Base-by-base conservation (phyloP, 35 echinoderm and acorn worm species). In the Ptychodera flava region DNA sequence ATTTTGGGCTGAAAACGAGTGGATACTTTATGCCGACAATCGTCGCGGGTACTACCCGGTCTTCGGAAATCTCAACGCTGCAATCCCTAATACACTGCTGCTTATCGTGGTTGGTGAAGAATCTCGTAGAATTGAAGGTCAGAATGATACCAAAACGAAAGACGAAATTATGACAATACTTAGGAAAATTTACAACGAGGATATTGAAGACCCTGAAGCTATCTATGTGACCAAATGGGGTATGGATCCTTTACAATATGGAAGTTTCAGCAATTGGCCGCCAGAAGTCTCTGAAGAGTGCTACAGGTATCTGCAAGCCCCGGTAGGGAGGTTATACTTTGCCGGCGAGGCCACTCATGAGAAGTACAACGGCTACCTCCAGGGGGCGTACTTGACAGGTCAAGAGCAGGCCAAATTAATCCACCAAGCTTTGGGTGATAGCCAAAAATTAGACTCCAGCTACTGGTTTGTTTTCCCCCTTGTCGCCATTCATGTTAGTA, bases 1-100 rank as follows among this genome's bases (percentile, higher is more conserved):
- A 85, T 91, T 91, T 36, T 91, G 89, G 89, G 78, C 79, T 34
- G 79, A 81, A 76, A 35, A 36, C 1, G 89, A 91, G 35, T 91
- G 79, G 77, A 52, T 91, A 86, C 29, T 91, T 0, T 29, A 86
- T 78, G 89, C 84, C 27, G 80, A 36, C 29, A 79, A 64, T 16
- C 79, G 84, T 76, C 30, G 33, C 1, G 89, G 89, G 29, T 91
- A 91, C 84, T 91, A 34, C 33, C 89, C 89, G 0, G 30, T 86
- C 0, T 15, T 80, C 30, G 34, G 12, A 1, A 2, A 30, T 30
- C 33, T n/a, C 10, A 15, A 36, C n/a, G 82, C 28, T 37, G 82
- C n/a, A 36, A 0, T n/a, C n/a, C 35, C 32, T 36, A 83, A 83
- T 10, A 30, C 35, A 34, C n/a, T 83, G 37, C 82, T 83, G 35